phyloP scores from a whole-genome alignment of 2,797 vertebrate species.

The Orestias chungarensis region DNA sequence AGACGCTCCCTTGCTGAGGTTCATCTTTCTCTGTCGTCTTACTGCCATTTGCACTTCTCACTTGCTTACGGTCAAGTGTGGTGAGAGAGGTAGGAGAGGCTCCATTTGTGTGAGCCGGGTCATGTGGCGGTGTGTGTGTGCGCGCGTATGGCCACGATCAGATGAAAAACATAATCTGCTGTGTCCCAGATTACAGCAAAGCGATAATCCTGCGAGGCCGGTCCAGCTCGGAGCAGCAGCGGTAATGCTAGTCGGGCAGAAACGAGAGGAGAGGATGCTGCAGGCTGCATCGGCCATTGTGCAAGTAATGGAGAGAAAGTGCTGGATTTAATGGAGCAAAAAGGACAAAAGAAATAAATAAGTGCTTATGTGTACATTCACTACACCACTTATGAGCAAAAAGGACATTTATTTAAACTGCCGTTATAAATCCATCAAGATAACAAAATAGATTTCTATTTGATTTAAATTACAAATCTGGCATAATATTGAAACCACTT shows the following conservation, averaged over 20 bases:
- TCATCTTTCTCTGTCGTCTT: slow-evolving; percentile 39
- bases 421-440: not conserved
- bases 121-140: slow-evolving; percentile 53
- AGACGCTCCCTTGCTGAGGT: slow-evolving; percentile 34
- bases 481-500: not conserved
- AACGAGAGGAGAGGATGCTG: slow-evolving; percentile 43
- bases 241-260: slow-evolving; percentile 58
- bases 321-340: slow-evolving; percentile 4
- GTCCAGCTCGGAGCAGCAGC: slow-evolving; percentile 50
- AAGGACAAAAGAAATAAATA: not conserved
- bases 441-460: no score
- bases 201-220: slow-evolving; percentile 74
- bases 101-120: slow-evolving; percentile 63
- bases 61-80: slow-evolving; percentile 48
- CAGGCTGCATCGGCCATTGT: slow-evolving; percentile 46
- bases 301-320: slow-evolving; percentile 24
- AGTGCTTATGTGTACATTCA: not conserved
- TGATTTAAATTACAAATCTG: no score
- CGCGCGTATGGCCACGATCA: slow-evolving; percentile 34
- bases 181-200: slow-evolving; percentile 81
- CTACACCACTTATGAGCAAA: not conserved
- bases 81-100: slow-evolving; percentile 53
- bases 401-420: slow-evolving; percentile 6
- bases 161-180: slow-evolving; percentile 79
- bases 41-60: slow-evolving; percentile 37